These are phyloP conservation scores for Macaria notata DNA, from an alignment of 2,888 invertebrate genomes.

Conservation along the genomic window DNA sequence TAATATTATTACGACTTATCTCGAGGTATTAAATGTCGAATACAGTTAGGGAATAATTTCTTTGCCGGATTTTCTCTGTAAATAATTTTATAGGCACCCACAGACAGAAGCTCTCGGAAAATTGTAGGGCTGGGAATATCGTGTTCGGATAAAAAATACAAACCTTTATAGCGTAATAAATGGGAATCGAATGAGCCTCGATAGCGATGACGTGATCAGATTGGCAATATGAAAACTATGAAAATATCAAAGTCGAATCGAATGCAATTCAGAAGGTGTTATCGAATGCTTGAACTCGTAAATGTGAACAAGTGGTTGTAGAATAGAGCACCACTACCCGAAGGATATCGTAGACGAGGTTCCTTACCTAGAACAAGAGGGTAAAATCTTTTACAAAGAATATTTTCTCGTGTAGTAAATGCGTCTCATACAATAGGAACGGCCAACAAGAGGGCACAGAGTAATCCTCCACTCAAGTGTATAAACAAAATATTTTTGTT, in stretches of 20 bases:
- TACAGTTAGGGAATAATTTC: conserved; percentile 24
- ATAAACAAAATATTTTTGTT: conserved; percentile 51
- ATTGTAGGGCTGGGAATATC: conserved; percentile 24
- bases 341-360: too few relatives aligned
- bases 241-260: conserved; percentile 39
- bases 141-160: conserved; percentile 39
- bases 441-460: conserved; percentile 18
- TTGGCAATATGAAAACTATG: conserved; percentile 50
- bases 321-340: too few relatives aligned
- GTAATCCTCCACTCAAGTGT: conserved; percentile 30
- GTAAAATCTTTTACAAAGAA: too few relatives aligned
- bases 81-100: conserved; percentile 20
- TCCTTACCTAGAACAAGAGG: too few relatives aligned
- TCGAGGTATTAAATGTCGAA: conserved; percentile 25
- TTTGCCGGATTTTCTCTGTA: conserved; percentile 19
- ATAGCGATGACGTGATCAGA: conserved; percentile 59
- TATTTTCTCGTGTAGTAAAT: conserved; percentile 4
- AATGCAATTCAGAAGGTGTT: conserved; percentile 26
- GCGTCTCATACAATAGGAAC: conserved; percentile 15
- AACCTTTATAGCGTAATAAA: conserved; percentile 56
- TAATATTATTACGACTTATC: conserved; percentile 36
- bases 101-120: conserved; percentile 12
- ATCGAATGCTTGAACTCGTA: conserved; percentile 1
- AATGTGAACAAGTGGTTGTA: too few relatives aligned
- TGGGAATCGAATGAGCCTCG: conserved; percentile 56